Evolutionary conservation across 2,113 vertebrate genomes (phyloP), one percentile per base, ranked within the genome.

Genomic region (Globicephala melas): DNA sequence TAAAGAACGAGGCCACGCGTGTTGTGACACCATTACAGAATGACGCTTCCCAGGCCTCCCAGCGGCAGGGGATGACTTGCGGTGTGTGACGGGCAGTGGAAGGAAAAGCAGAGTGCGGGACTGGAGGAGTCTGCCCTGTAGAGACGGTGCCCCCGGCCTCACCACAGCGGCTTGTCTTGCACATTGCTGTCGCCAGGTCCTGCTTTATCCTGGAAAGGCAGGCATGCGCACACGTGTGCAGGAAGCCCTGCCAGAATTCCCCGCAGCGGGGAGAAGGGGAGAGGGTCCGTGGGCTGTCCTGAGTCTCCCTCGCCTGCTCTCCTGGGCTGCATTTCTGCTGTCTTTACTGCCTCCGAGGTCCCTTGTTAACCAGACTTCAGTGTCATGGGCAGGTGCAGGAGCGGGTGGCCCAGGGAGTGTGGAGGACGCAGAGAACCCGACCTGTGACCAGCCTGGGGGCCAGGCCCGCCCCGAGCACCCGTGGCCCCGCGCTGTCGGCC

Each of bases 361-460:
- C 71, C 63, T 70, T 85, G 44, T 23, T 14, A 25, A 41, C 9
- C 44, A 41, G 55, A n/a, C 5, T 33, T 79, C 33, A 62, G 0
- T 79, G 50, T 53, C 63, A 38, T 2, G 0, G 41, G 63, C n/a
- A 62, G 18, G 71, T 71, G 8, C 7, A 58, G 36, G 58, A 68
- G 15, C 14, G 47, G n/a, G 8, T 58, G 47, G 67, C 33, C 58
- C n/a, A 11, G 50, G 0, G 26, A 25, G 36, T n/a, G 33, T 7
- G 15, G 18, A 84, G 60, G 33, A 36, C 63, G 13, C 63, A 55
- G 28, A n/a, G 81, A 31, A 3, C 11, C 13, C 21, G 7, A 18
- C 14, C 26, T 0, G 0, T 7, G 67, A 44, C 15, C 2, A 3
- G 38, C 8, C 7, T 36, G 63, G 47, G 41, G 26, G 1, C 14